Evolutionary conservation across 2,888 invertebrate species (phyloP).

Genomic region (Andrena haemorrhoa): DNA sequence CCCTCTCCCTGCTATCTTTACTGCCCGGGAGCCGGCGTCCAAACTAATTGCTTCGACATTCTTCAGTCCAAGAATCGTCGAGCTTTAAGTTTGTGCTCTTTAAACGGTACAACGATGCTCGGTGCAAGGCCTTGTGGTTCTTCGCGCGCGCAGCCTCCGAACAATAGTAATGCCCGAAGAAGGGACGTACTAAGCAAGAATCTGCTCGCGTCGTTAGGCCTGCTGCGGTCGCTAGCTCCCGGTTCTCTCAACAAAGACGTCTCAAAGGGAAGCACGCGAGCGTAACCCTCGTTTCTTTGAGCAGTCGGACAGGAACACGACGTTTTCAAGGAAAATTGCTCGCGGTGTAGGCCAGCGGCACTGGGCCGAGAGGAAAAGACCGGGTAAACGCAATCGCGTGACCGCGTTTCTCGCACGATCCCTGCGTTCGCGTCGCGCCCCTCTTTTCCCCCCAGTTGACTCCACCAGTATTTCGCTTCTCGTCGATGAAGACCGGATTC

Average conservation of each 20-base stretch:
- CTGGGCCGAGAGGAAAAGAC: background rate
- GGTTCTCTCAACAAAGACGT: conserved; percentile 11
- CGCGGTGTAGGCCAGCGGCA: background rate
- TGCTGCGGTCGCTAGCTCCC: background rate
- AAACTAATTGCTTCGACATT: conserved; percentile 59
- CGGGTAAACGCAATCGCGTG: conserved; percentile 20
- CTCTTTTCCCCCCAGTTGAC: background rate
- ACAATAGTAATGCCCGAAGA: background rate
- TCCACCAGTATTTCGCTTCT: background rate
- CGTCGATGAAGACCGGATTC: background rate
- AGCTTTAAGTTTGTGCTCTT: too few species aligned
- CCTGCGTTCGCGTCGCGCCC: background rate
- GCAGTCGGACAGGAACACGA: background rate
- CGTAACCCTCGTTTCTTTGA: background rate
- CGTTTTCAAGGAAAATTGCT: conserved; percentile 2
- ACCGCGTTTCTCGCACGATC: conserved; percentile 10
- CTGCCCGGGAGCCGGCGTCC: conserved; percentile 28
- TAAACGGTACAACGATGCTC: background rate
- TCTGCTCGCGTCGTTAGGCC: conserved; percentile 12
- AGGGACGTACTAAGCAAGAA: background rate
- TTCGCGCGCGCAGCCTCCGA: background rate
- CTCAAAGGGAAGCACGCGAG: background rate
- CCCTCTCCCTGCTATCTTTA: background rate
- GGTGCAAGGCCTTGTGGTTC: background rate
- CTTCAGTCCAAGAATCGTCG: conserved; percentile 50